Evolutionary conservation across 2,113 vertebrate genomes (phyloP).

Genomic region (Pelusios castaneus): DNA sequence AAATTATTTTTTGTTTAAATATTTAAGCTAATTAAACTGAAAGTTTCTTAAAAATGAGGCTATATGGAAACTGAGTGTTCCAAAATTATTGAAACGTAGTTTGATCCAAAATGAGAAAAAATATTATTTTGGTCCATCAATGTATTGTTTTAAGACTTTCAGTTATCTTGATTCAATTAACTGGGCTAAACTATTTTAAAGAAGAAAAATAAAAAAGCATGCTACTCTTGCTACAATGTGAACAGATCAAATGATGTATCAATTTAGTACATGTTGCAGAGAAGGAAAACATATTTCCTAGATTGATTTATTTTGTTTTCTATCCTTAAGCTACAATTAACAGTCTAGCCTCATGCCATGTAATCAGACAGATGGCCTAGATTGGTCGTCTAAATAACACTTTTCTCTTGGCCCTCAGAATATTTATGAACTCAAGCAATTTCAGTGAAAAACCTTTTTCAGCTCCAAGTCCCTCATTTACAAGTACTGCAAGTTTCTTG

Average conservation of each 20-base stretch:
- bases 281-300: slow-evolving; percentile 40
- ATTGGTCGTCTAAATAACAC: not conserved
- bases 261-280: not conserved
- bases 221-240: not conserved
- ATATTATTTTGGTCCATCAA: no score
- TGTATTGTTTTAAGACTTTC: no score
- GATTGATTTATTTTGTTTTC: not conserved
- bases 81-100: no score
- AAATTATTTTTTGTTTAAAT: no score
- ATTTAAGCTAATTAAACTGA: no score
- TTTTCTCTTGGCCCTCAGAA: not conserved
- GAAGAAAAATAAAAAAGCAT: slow-evolving; percentile 4
- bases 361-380: not conserved
- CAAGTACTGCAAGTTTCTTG: not conserved
- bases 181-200: not conserved
- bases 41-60: no score
- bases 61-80: no score
- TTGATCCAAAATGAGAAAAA: no score
- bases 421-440: not conserved
- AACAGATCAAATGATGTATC: slow-evolving; percentile 38
- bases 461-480: not conserved
- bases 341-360: not conserved
- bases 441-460: not conserved
- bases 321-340: slow-evolving; percentile 24
- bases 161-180: not conserved